Evolutionary conservation across 2,888 invertebrate species (phyloP).

Genomic region (Slavum lentiscoides): DNA sequence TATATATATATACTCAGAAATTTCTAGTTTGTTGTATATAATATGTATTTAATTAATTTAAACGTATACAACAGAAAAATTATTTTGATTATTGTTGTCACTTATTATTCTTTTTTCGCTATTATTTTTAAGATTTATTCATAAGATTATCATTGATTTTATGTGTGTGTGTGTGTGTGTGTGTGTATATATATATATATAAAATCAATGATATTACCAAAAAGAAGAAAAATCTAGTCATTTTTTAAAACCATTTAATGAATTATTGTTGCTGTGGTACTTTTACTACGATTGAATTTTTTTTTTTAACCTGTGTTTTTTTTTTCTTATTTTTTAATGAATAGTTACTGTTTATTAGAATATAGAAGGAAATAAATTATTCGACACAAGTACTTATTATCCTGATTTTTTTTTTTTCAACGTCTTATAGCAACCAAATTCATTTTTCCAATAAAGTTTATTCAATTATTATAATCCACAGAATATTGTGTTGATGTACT

Average conservation of each 20-base stretch:
- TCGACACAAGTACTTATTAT: too few relatives aligned
- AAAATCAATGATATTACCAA: slow-evolving; percentile 45
- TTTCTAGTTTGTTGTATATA: too few relatives aligned
- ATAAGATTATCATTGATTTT: too few relatives aligned
- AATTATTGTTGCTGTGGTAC: slow-evolving; percentile 20
- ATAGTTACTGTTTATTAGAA: background rate
- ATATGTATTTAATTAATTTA: too few relatives aligned
- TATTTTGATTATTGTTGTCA: background rate
- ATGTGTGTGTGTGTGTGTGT: too few relatives aligned
- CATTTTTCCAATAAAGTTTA: slow-evolving; percentile 10
- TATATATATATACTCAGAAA: too few relatives aligned
- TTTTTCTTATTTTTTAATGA: slow-evolving; percentile 6
- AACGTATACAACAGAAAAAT: background rate
- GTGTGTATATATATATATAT: too few relatives aligned
- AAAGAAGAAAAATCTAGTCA: slow-evolving; percentile 43
- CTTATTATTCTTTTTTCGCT: slow-evolving; percentile 5
- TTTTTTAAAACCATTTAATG: slow-evolving; percentile 12
- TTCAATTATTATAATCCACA: slow-evolving; percentile 18
- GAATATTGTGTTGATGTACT: background rate
- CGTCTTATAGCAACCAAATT: background rate
- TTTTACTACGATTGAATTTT: slow-evolving; percentile 3
- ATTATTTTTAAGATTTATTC: background rate
- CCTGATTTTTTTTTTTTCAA: too few relatives aligned
- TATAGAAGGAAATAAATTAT: too few relatives aligned
- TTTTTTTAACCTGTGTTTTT: slow-evolving; percentile 15